A percentile compares a stretch with the other conserved stretches of the same genome.
Evolutionary conservation across 2,888 invertebrate genomes (phyloP).

Genomic region (Volucella inflata): DNA sequence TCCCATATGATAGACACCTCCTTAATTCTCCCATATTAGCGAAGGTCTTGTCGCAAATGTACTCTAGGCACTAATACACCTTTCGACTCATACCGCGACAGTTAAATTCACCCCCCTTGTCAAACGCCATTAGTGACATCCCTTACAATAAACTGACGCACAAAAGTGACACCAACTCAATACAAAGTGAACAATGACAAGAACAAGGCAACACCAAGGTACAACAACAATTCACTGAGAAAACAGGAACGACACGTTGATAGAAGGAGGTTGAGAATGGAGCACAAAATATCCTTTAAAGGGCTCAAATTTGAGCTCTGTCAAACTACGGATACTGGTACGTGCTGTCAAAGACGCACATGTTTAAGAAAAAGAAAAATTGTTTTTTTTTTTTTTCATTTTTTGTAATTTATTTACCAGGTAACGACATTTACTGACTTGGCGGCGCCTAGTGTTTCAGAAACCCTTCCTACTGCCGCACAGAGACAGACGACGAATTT

Average conservation of each 20-base stretch:
- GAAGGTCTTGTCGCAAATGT: neutral
- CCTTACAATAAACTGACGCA: conserved; percentile 36
- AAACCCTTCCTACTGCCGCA: conserved; percentile 13
- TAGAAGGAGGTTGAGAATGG: conserved; percentile 1
- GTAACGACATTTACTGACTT: conserved; percentile 43
- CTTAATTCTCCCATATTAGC: conserved; percentile 38
- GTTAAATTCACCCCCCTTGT: conserved; percentile 12
- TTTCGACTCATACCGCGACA: neutral
- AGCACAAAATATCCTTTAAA: conserved; percentile 2
- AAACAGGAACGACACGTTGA: conserved; percentile 17
- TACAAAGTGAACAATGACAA: conserved; percentile 22
- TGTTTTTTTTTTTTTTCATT: no score
- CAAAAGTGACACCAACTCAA: conserved; percentile 38
- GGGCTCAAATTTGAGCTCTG: conserved; percentile 3
- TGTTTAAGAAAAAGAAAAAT: conserved; percentile 19
- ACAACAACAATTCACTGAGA: neutral
- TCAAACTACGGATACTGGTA: conserved; percentile 7
- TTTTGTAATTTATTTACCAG: conserved; percentile 53
- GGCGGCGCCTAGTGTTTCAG: conserved; percentile 1
- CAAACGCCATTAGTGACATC: conserved; percentile 30
- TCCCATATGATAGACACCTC: conserved; percentile 28
- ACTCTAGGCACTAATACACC: neutral
- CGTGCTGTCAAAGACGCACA: conserved; percentile 31
- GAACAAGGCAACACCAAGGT: neutral
- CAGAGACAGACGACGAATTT: conserved; percentile 13